These are phyloP conservation scores for Mus spretus DNA, from an alignment of 2,797 vertebrate genomes.

Conservation along the genomic window DNA sequence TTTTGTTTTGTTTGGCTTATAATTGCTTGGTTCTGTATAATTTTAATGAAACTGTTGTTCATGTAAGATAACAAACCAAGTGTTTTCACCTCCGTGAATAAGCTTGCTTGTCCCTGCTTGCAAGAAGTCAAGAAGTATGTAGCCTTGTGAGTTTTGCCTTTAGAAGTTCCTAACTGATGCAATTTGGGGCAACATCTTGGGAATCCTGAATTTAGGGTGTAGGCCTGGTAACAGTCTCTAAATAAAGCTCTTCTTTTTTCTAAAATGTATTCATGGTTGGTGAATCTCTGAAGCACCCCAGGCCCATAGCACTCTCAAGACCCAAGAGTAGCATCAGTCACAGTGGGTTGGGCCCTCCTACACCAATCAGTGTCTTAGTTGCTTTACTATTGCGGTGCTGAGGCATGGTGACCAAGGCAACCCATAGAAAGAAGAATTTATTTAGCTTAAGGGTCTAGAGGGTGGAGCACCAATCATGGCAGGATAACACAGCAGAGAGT, in stretches of 20 bases:
- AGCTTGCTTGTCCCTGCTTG: neutral
- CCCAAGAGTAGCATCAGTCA: neutral
- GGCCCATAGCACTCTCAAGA: neutral
- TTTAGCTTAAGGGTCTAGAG: neutral
- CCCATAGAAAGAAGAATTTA: neutral
- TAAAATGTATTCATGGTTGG: neutral
- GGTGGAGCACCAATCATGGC: fast-evolving
- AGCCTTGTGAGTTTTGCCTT: too few relatives aligned
- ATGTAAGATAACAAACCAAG: neutral
- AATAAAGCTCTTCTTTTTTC: neutral
- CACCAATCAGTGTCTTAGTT: neutral
- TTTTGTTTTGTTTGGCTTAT: neutral
- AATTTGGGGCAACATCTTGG: neutral
- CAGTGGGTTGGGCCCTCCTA: too few relatives aligned
- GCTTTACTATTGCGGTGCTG: neutral
- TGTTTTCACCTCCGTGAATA: neutral
- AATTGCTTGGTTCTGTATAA: neutral
- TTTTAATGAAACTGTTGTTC: neutral
- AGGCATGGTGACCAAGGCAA: neutral
- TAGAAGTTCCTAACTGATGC: too few relatives aligned
- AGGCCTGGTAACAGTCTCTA: neutral
- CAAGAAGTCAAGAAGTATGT: neutral
- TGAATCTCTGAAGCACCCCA: neutral
- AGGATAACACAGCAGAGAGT: neutral
- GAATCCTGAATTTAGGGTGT: neutral